Evolutionary conservation across 2,888 invertebrate species (phyloP).

Genomic region (Drosophila affinis): DNA sequence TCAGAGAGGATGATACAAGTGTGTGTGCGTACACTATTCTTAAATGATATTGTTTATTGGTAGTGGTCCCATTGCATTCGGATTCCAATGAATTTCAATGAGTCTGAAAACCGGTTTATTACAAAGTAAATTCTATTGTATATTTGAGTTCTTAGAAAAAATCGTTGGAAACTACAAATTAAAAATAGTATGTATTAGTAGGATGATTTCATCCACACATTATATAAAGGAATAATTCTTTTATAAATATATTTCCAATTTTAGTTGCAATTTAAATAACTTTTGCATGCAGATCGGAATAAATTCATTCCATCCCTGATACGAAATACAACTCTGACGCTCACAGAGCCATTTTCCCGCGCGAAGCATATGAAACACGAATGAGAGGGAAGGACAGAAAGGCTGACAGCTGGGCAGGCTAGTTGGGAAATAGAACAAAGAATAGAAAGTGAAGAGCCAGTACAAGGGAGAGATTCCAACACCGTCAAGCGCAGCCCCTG

Average conservation of each 20-base stretch:
- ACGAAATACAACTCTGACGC: slow-evolving; percentile 13
- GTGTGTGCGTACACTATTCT: slow-evolving; percentile 1
- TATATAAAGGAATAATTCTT: no score
- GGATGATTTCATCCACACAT: not conserved
- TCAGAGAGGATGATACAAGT: slow-evolving; percentile 45
- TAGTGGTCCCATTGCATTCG: slow-evolving; percentile 42
- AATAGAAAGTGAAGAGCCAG: slow-evolving; percentile 8
- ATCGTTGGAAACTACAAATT: not conserved
- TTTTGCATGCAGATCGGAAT: not conserved
- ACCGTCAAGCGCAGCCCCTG: not conserved
- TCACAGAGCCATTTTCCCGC: slow-evolving; percentile 31
- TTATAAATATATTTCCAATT: not conserved
- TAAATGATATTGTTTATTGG: slow-evolving; percentile 10
- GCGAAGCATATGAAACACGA: slow-evolving; percentile 19
- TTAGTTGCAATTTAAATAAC: not conserved
- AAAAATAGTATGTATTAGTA: not conserved
- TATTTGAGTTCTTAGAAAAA: slow-evolving; percentile 4
- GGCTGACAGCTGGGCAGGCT: slow-evolving; percentile 21
- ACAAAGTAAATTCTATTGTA: slow-evolving; percentile 7
- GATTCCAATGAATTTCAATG: slow-evolving; percentile 16
- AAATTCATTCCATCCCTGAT: not conserved
- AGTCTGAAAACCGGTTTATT: slow-evolving; percentile 53
- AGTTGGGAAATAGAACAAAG: slow-evolving; percentile 40
- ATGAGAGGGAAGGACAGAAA: slow-evolving; percentile 3
- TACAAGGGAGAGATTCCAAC: slow-evolving; percentile 1